Evolutionary conservation across 1,140 invertebrate genomes (phyloP), one percentile per base, ranked within the genome.

Genomic region (Drosophila baimaii): DNA sequence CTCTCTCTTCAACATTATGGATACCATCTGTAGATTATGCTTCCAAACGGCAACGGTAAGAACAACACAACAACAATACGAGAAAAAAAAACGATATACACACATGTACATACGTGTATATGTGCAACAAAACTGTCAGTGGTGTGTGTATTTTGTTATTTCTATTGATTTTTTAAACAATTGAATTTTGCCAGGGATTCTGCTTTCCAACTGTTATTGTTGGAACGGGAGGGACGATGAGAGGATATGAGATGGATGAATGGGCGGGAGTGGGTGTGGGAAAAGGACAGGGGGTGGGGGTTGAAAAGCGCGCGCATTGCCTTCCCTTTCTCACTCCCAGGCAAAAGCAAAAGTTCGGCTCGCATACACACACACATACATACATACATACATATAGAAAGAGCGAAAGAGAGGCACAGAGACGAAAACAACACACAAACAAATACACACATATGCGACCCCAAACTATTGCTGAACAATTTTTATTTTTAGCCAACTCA

Each of bases 21-120:
- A 92, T 81, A 92, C 90, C 70, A 92, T 92, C 77, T 92, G 91
- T 89, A 92, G 91, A 81, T 83, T 92, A 70, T 92, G 91, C 55
- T 92, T 91, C 77, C 91, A 92, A 76, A 89, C 91, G 81, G 91
- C 91, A 81, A 85, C 91, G 89, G 91, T 92, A 80, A 88, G 90
- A 55, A 44, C 17, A 52, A 29, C 33, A 52, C 29, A 52, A 51
- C 23, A 47, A 7, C 41, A 59, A 56, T 46, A 29, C 3, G 15
- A 59, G 21, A 29, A 55, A 51, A 51, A 35, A 59, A 62, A 39
- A 55, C 35, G 15, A 39, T 43, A 43, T 43, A 47, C 43, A 31
- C 10, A 44, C 44, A 19, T 61, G 41, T 47, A 49, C n/a, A n/a
- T n/a, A n/a, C n/a, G n/a, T 62, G 63, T 39, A 57, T 41, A 41